Base-by-base conservation (phyloP, 1,140 invertebrate species). In the Dolichoris vasculosae region DNA sequence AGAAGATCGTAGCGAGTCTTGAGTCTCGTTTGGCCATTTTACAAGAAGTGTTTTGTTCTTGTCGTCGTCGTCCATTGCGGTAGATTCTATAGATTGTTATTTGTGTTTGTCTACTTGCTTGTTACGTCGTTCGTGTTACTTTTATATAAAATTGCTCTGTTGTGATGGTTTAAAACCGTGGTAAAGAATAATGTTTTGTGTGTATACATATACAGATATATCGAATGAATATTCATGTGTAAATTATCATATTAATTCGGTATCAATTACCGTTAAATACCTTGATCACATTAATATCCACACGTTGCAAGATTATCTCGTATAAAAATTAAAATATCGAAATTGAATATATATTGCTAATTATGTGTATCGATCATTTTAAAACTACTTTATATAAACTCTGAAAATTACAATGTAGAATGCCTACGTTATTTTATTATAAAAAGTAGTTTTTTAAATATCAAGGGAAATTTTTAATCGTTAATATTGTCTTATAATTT, bases 41-140 rank as follows among this genome's bases (percentile, higher is more conserved):
- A 64, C 35, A 40, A 17, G 17, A 48, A 82, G 38, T 79, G 20
- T 77, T 87, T 67, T 59, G 43, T 82, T n/a, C 26, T 67, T 82
- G n/a, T 82, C 73, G 88, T 91, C 90, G 87, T 90, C 89, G 89
- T 91, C 86, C 86, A 88, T 89, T 90, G 88, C 87, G 85, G 87
- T 91, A 91, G 88, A 90, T 87, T 67, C 55, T 84, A 48, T 48
- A 89, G 89, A 88, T 87, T 90, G 88, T 89, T 59, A 63, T 88
- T 78, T 90, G n/a, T 89, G 83, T 85, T 13, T 90, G 82, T 88
- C 79, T 87, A 89, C 85, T 82, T 89, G 86, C 87, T 86, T 90
- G 85, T 89, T 77, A 87, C 80, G 71, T 75, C 78, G 77, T 89
- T 87, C 87, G 73, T 88, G 77, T 85, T 89, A 85, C 55, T 88